Conservation (phyloP, 2,113 vertebrate species). For the Gambusia holbrooki region DNA sequence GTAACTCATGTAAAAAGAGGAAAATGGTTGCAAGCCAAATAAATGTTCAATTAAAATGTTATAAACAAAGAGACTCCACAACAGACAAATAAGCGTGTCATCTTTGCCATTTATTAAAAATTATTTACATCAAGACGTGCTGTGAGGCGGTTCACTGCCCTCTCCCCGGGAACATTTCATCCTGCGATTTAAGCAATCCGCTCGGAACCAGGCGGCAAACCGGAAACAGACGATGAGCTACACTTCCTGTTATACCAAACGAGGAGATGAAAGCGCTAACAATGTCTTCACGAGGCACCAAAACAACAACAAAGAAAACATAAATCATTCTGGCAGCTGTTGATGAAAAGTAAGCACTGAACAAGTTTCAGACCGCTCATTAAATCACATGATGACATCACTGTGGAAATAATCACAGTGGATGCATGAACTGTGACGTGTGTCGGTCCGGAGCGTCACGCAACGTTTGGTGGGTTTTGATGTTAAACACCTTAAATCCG, state of each 20-base stretch:
- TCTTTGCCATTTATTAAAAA: constrained; percentile 68
- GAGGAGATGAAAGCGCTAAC: neutral
- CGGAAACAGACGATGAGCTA: neutral
- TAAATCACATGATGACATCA: neutral
- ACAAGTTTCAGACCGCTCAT: neutral
- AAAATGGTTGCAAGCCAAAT: too few relatives aligned
- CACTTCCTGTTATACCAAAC: neutral
- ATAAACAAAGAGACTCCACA: too few relatives aligned
- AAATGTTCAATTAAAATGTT: too few relatives aligned
- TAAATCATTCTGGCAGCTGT: constrained; percentile 22
- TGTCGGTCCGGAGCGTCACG: neutral
- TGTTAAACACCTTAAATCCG: too few relatives aligned
- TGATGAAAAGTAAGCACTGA: constrained; percentile 3
- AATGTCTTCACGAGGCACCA: neutral
- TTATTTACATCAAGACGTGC: constrained; percentile 53
- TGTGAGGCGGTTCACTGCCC: neutral
- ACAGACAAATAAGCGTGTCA: neutral
- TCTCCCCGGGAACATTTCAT: neutral
- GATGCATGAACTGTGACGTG: neutral
- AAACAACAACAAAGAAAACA: neutral
- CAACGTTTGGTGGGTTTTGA: neutral
- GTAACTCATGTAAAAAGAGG: too few relatives aligned
- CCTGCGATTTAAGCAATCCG: neutral
- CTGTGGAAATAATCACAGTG: constrained; percentile 12
- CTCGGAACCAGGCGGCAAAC: constrained; percentile 17